Percentiles rank a stretch among this genome's conserved stretches.
Evolutionary conservation across 2,113 vertebrate genomes (phyloP).

Genomic region (Spea multiplicata): DNA sequence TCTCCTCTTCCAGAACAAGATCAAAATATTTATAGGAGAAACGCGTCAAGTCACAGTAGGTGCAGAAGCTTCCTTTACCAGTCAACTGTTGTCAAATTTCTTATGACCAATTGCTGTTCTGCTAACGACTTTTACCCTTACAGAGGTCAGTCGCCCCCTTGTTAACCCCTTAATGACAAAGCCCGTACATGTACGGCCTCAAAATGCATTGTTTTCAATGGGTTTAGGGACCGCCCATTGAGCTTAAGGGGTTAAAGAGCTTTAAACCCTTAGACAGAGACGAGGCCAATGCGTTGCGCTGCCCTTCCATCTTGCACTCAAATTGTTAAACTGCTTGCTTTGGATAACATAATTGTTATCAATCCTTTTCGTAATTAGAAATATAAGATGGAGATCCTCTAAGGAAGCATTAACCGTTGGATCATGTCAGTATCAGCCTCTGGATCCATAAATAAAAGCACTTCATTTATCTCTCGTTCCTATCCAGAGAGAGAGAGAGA

Average conservation of each 20-base stretch:
- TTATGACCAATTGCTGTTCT: conserved; percentile 32
- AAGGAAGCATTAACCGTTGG: conserved; percentile 46
- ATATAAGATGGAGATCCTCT: conserved; percentile 38
- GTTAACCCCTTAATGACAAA: too few relatives aligned
- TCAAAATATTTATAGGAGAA: conserved; percentile 46
- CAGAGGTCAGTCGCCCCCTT: too few relatives aligned
- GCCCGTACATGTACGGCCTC: too few relatives aligned
- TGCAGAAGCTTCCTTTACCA: conserved; percentile 41
- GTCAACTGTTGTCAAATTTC: conserved; percentile 31
- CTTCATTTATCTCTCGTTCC: conserved; percentile 17
- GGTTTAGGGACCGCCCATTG: too few relatives aligned
- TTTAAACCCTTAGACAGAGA: too few relatives aligned
- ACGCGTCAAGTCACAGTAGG: conserved; percentile 41
- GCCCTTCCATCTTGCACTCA: not conserved
- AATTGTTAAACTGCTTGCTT: conserved; percentile 25
- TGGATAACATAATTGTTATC: conserved; percentile 45
- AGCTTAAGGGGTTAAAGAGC: too few relatives aligned
- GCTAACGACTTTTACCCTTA: conserved; percentile 34
- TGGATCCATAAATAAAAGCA: conserved; percentile 37
- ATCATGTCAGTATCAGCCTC: conserved; percentile 45
- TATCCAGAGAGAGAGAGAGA: conserved; percentile 12
- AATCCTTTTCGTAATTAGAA: conserved; percentile 48
- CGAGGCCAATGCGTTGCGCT: too few relatives aligned
- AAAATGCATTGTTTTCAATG: too few relatives aligned
- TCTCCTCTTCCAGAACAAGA: conserved; percentile 34